These are phyloP conservation scores for Podabrus alpinus DNA, from an alignment of 2,888 invertebrate genomes.

Conservation along the genomic window DNA sequence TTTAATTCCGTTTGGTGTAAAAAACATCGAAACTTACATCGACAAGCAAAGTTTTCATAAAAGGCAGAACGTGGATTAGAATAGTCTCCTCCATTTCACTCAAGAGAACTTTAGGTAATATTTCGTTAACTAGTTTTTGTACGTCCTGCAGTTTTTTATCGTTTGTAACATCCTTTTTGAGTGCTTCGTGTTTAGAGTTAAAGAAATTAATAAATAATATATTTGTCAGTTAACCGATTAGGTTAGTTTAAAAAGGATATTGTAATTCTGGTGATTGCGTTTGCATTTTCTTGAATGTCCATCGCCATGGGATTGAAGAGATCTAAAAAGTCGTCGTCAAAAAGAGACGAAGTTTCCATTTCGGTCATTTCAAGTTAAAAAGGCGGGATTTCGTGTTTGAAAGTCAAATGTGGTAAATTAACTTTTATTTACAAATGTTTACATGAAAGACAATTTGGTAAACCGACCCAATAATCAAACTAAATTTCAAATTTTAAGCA, in stretches of 20 bases:
- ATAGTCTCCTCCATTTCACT: conserved; percentile 13
- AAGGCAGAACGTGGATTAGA: conserved; percentile 19
- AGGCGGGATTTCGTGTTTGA: not conserved
- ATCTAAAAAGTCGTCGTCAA: conserved; percentile 3
- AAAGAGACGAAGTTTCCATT: not conserved
- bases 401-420: too few species aligned
- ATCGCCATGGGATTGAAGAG: not conserved
- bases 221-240: not conserved
- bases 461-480: too few species aligned
- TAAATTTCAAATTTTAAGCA: too few species aligned
- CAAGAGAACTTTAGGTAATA: conserved; percentile 9
- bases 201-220: conserved; percentile 6
- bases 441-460: too few species aligned
- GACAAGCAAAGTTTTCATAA: conserved; percentile 12
- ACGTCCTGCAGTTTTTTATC: conserved; percentile 12
- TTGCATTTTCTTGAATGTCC: conserved; percentile 6
- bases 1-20: not conserved
- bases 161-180: conserved; percentile 10
- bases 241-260: conserved; percentile 24
- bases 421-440: not conserved
- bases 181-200: conserved; percentile 12
- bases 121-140: conserved; percentile 13
- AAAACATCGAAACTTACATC: conserved; percentile 4
- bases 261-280: not conserved
- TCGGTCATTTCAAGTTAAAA: not conserved